phyloP scores from a whole-genome alignment of 2,888 invertebrate genomes.

The Lymantria monacha region DNA sequence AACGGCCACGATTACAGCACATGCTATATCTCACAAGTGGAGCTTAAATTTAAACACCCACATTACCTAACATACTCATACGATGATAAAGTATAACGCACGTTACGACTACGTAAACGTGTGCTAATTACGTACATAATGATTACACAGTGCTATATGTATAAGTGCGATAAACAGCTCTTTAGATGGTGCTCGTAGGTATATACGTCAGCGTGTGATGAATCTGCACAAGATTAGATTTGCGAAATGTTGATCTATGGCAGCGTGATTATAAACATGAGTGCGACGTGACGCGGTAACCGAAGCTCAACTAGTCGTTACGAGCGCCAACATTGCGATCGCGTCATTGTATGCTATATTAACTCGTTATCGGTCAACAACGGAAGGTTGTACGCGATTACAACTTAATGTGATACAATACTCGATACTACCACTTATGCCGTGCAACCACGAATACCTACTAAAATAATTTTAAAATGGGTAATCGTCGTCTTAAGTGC shows the following conservation, averaged over 20 bases:
- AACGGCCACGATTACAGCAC: not conserved
- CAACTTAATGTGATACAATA: conserved; percentile 6
- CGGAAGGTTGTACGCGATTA: conserved; percentile 21
- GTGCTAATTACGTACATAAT: conserved; percentile 50
- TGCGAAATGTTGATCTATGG: conserved; percentile 53
- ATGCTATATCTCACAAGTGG: not conserved
- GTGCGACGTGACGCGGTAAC: conserved; percentile 49
- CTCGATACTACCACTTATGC: not conserved
- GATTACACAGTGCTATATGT: conserved; percentile 66
- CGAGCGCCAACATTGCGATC: conserved; percentile 41
- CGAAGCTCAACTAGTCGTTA: conserved; percentile 38
- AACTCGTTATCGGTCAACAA: conserved; percentile 53
- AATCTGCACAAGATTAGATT: conserved; percentile 60
- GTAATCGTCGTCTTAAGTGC: too few relatives aligned
- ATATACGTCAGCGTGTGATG: conserved; percentile 67
- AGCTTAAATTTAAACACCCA: conserved; percentile 10
- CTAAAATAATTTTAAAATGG: too few relatives aligned
- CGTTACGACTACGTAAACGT: conserved; percentile 47
- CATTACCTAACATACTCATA: conserved; percentile 31
- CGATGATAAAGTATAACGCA: conserved; percentile 28
- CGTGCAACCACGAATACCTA: too few relatives aligned
- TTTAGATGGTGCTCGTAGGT: conserved; percentile 49
- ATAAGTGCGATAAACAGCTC: conserved; percentile 55
- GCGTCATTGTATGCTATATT: conserved; percentile 55
- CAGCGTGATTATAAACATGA: conserved; percentile 67